Conservation (phyloP, 2,888 invertebrate genomes). For the Philaethria dido region DNA sequence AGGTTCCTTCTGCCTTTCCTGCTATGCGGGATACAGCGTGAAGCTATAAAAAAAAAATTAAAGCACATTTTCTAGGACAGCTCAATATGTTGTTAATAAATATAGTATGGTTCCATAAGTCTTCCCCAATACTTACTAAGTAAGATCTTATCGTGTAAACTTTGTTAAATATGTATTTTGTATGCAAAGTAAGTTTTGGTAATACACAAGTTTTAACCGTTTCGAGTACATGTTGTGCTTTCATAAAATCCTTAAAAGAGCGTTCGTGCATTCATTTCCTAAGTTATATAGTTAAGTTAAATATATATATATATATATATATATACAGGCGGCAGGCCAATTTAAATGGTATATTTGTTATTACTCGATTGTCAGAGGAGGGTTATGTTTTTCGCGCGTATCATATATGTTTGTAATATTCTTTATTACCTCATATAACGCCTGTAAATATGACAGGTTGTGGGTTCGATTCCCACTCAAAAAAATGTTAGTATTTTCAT, state of each 20-base stretch:
- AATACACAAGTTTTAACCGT: constrained; percentile 27
- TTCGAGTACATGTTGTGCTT: constrained; percentile 14
- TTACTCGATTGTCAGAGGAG: too few relatives aligned
- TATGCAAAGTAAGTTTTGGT: constrained; percentile 39
- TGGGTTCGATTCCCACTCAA: too few relatives aligned
- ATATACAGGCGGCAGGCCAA: too few relatives aligned
- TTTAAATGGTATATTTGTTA: background rate
- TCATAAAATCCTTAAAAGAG: background rate
- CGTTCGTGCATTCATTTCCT: constrained; percentile 2
- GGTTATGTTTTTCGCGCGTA: too few relatives aligned
- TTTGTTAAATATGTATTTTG: constrained; percentile 38
- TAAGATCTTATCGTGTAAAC: constrained; percentile 23
- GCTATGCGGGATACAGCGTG: too few relatives aligned
- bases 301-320: too few relatives aligned
- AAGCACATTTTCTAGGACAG: background rate
- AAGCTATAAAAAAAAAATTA: background rate
- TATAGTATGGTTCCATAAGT: background rate
- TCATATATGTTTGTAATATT: too few relatives aligned
- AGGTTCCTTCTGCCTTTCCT: too few relatives aligned
- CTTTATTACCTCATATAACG: too few relatives aligned
- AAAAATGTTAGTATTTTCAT: too few relatives aligned
- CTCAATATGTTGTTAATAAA: constrained; percentile 7
- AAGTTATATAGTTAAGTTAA: constrained; percentile 2
- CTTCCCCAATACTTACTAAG: constrained; percentile 18
- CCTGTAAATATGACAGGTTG: too few relatives aligned